These are phyloP conservation scores for Manis crassicaudata DNA, from an alignment of 2,797 vertebrate genomes.

Conservation along the genomic window DNA sequence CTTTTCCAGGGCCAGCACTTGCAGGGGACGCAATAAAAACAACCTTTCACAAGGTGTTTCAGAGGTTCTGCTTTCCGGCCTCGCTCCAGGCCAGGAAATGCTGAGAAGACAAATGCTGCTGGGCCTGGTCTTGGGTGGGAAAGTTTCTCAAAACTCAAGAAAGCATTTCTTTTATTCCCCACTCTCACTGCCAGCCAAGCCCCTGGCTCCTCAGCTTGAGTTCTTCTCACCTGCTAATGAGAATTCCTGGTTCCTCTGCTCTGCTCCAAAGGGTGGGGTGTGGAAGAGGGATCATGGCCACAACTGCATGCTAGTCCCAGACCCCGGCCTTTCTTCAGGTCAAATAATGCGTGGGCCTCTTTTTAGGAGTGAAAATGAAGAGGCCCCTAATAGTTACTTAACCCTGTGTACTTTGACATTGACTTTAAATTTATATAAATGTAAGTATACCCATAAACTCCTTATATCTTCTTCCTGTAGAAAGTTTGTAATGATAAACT, in stretches of 20 bases:
- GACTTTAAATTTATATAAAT: neutral
- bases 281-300: neutral
- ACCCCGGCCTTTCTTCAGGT: neutral
- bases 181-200: neutral
- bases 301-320: neutral
- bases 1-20: neutral
- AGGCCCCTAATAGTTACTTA: neutral
- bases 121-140: neutral
- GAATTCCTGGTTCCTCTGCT: neutral
- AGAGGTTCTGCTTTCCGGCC: neutral
- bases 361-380: neutral
- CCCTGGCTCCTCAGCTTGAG: neutral
- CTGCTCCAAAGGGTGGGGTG: fast-evolving
- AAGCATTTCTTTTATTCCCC: neutral
- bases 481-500: neutral
- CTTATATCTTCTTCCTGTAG: neutral
- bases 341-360: neutral
- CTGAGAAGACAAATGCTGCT: neutral
- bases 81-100: neutral
- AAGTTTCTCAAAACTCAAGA: neutral
- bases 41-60: neutral
- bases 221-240: neutral
- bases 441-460: neutral
- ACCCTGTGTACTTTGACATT: neutral
- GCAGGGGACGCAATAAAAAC: neutral